Percentiles rank a stretch among this genome's conserved stretches.
These are phyloP conservation scores for Colius striatus DNA, from an alignment of 2,113 vertebrate genomes.

Conservation along the genomic window DNA sequence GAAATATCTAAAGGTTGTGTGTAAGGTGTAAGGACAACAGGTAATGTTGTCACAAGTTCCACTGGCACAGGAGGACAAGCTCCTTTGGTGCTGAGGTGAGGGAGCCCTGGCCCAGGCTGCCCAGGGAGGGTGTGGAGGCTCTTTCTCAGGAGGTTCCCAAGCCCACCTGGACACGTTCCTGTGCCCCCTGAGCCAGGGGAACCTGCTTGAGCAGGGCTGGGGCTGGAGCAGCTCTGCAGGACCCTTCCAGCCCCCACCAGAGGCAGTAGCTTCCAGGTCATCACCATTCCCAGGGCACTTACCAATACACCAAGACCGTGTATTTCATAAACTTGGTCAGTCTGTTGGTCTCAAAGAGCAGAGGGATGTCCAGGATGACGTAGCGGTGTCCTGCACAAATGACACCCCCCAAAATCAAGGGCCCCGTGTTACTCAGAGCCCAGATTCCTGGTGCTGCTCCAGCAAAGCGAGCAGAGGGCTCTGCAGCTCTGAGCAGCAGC, in stretches of 20 bases:
- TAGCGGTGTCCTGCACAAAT: conserved; percentile 87
- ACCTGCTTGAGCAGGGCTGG: too few species aligned
- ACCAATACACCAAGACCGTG: conserved; percentile 96
- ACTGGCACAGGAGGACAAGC: too few species aligned
- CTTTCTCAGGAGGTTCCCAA: too few species aligned
- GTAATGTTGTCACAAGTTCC: too few species aligned
- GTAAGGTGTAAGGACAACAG: too few species aligned
- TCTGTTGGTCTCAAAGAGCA: conserved; percentile 90
- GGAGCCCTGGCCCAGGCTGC: too few species aligned
- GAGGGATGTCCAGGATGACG: conserved; percentile 93
- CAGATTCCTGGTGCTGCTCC: not conserved
- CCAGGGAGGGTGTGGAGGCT: too few species aligned
- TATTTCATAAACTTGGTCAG: conserved; percentile 89
- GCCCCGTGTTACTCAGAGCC: not conserved
- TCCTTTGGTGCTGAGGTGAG: too few species aligned
- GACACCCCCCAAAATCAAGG: not conserved
- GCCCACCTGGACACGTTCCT: not conserved
- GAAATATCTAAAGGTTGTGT: too few species aligned
- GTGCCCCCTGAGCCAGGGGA: not conserved
- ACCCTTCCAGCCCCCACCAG: not conserved
- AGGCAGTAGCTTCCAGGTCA: not conserved
- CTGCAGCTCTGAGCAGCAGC: not conserved
- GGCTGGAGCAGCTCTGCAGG: too few species aligned
- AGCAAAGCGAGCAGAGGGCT: not conserved
- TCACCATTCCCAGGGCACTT: conserved; percentile 1